These are phyloP conservation scores for Paraescarpia echinospica DNA, from an alignment of 1,140 invertebrate genomes.

Conservation along the genomic window DNA sequence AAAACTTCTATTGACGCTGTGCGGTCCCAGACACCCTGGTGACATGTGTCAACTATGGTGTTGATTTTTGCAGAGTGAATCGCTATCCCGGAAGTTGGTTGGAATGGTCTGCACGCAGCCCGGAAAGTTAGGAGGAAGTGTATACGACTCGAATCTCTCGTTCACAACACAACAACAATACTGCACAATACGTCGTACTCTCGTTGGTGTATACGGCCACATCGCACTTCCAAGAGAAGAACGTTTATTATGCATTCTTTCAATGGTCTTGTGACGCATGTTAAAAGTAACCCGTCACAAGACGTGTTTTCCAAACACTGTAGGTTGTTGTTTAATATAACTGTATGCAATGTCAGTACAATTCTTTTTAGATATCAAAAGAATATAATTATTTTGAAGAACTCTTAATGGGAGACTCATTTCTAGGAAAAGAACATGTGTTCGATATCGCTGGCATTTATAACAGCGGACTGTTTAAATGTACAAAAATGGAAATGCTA, in stretches of 20 bases:
- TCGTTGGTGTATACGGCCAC: no score
- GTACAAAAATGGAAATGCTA: neutral
- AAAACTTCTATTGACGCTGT: neutral
- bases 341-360: neutral
- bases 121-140: neutral
- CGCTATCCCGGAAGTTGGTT: neutral
- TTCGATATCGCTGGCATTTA: neutral
- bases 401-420: neutral
- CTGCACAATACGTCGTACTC: neutral
- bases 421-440: neutral
- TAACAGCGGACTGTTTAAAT: neutral
- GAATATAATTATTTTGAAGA: neutral
- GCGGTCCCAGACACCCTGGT: neutral
- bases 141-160: neutral
- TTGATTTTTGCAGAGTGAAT: neutral
- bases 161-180: neutral
- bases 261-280: neutral
- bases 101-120: neutral
- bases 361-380: neutral
- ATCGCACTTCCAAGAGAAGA: neutral
- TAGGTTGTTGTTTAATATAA: neutral
- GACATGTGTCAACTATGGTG: neutral
- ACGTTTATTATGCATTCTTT: neutral
- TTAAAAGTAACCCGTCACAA: neutral
- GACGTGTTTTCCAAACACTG: neutral